Conservation (phyloP, 1,140 invertebrate species). For the Temnothorax curvispinosus region DNA sequence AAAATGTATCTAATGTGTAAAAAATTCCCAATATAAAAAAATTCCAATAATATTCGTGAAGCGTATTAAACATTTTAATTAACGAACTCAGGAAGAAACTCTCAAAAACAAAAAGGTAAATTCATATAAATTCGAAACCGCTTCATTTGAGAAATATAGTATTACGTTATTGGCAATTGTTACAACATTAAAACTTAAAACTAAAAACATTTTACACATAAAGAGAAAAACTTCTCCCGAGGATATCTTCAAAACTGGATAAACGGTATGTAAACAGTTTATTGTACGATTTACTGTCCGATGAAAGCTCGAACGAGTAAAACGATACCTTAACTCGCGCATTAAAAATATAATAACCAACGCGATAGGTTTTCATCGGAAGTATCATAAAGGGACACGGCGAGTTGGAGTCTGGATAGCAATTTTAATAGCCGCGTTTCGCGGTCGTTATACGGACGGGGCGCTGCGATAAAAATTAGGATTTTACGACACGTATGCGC, state of each 20-base stretch:
- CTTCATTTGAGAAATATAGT: background rate
- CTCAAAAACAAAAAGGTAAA: background rate
- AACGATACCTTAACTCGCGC: background rate
- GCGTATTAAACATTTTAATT: background rate
- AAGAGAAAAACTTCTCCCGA: background rate
- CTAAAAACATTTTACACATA: background rate
- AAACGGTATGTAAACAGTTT: background rate
- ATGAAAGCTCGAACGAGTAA: background rate
- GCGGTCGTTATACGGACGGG: conserved; percentile 12
- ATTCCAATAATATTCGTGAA: background rate
- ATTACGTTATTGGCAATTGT: background rate
- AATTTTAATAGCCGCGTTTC: conserved; percentile 48
- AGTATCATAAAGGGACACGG: conserved; percentile 6
- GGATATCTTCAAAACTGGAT: background rate
- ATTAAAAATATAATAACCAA: conserved; percentile 31
- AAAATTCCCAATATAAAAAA: background rate
- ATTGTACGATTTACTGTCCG: background rate
- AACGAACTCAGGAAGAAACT: background rate
- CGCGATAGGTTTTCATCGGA: conserved; percentile 25
- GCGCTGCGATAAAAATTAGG: conserved; percentile 27
- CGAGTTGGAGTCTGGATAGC: background rate
- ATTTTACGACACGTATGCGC: conserved; percentile 40
- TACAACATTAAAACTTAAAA: background rate
- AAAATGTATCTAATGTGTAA: background rate
- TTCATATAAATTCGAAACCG: background rate